These are phyloP conservation scores for Buphagus erythrorhynchus DNA, from an alignment of 2,797 vertebrate species.

Conservation along the genomic window DNA sequence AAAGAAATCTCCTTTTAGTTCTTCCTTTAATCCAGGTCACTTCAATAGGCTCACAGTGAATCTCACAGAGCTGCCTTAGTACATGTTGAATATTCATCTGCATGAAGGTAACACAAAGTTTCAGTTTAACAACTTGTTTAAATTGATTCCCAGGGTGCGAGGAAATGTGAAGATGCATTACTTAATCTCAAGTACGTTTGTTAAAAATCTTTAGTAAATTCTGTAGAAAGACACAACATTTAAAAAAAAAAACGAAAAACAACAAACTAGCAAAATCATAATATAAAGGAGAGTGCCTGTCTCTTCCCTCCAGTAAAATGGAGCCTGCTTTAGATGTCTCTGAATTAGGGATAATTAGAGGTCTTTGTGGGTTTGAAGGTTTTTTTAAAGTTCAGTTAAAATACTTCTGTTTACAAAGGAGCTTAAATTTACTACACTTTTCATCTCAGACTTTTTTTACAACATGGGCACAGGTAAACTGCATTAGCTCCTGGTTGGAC, in stretches of 20 bases:
- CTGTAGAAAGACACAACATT: not conserved
- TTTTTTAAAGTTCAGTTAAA: not conserved
- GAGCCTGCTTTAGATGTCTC: not conserved
- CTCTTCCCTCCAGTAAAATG: not conserved
- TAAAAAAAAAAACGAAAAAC: not conserved
- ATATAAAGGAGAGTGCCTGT: not conserved
- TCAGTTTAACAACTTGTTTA: not conserved
- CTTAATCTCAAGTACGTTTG: not conserved
- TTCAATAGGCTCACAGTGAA: not conserved
- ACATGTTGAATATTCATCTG: not conserved
- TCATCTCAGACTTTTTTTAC: not conserved
- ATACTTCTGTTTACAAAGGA: not conserved
- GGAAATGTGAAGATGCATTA: not conserved
- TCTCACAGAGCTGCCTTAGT: not conserved
- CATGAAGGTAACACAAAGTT: not conserved
- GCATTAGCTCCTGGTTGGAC: not conserved
- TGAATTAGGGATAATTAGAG: not conserved
- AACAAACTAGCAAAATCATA: not conserved
- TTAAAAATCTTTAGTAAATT: not conserved
- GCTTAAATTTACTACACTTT: not conserved
- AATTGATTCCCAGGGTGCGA: not conserved
- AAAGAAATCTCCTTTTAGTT: not conserved
- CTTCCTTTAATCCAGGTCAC: not conserved
- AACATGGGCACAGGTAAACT: not conserved
- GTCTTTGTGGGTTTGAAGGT: fast-evolving